phyloP scores from a whole-genome alignment of 1,140 invertebrate genomes.

The Carcinoscorpius rotundicauda region DNA sequence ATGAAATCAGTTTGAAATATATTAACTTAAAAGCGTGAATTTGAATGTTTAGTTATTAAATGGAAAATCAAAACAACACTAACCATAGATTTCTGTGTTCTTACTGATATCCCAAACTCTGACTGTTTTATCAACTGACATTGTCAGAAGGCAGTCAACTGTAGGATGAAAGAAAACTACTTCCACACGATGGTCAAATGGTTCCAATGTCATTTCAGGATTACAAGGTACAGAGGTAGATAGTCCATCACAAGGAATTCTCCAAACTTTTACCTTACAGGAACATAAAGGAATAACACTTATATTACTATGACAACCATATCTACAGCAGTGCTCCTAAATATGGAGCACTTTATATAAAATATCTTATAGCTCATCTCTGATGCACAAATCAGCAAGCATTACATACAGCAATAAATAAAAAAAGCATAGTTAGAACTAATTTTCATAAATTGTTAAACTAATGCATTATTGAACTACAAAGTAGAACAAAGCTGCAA shows the following conservation, averaged over 20 bases:
- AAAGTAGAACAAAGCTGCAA: too few species aligned
- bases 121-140: conserved; percentile 62
- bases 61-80: neutral
- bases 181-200: conserved; percentile 67
- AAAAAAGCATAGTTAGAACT: too few species aligned
- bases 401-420: too few species aligned
- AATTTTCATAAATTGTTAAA: too few species aligned
- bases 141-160: conserved; percentile 68
- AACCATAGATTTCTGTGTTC: conserved; percentile 58
- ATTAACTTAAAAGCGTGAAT: too few species aligned
- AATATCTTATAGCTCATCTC: too few species aligned
- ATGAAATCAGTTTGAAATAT: too few species aligned
- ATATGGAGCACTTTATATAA: too few species aligned
- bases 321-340: neutral
- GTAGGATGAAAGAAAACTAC: conserved; percentile 74
- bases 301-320: conserved; percentile 3
- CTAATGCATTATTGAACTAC: too few species aligned
- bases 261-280: conserved; percentile 65
- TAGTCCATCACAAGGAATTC: conserved; percentile 63
- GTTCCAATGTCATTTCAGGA: conserved; percentile 63
- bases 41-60: neutral
- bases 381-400: too few species aligned
- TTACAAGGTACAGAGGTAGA: conserved; percentile 53
- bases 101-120: conserved; percentile 75
- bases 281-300: conserved; percentile 15